Percentiles rank a stretch among this genome's conserved stretches.
Conservation (phyloP, 2,113 vertebrate species). For the Vidua macroura region DNA sequence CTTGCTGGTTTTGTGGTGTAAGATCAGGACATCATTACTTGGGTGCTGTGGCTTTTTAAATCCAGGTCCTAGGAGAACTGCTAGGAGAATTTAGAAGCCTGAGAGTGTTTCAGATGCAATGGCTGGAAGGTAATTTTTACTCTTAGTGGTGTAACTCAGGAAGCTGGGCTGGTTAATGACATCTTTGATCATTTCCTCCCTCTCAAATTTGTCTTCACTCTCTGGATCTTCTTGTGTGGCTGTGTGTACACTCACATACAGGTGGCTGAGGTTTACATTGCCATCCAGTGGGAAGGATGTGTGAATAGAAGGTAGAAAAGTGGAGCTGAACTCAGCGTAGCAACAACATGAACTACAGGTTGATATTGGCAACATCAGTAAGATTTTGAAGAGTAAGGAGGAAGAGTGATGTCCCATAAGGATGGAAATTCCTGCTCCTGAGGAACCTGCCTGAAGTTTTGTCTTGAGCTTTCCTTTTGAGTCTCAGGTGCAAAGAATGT, state of each 20-base stretch:
- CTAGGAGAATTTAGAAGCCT: neutral
- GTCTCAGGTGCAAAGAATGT: neutral
- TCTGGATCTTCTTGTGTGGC: neutral
- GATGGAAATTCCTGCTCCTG: neutral
- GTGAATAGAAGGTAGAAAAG: neutral
- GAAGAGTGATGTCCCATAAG: neutral
- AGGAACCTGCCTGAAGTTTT: neutral
- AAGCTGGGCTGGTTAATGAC: rapidly evolving
- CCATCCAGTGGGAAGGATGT: neutral
- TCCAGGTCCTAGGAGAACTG: neutral
- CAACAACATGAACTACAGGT: neutral
- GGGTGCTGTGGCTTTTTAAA: neutral
- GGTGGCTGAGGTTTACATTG: neutral
- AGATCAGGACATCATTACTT: neutral
- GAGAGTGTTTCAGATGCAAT: neutral
- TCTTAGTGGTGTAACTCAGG: neutral
- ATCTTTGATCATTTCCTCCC: neutral
- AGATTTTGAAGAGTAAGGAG: neutral
- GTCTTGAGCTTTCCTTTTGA: neutral
- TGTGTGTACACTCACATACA: neutral
- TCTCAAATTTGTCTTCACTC: neutral
- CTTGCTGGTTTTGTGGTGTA: neutral
- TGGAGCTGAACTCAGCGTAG: neutral
- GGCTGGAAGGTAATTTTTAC: neutral
- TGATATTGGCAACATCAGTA: neutral